Evolutionary conservation across 2,888 invertebrate genomes (phyloP), one percentile per base, ranked within the genome.

Genomic region (Agrotis clavis): DNA sequence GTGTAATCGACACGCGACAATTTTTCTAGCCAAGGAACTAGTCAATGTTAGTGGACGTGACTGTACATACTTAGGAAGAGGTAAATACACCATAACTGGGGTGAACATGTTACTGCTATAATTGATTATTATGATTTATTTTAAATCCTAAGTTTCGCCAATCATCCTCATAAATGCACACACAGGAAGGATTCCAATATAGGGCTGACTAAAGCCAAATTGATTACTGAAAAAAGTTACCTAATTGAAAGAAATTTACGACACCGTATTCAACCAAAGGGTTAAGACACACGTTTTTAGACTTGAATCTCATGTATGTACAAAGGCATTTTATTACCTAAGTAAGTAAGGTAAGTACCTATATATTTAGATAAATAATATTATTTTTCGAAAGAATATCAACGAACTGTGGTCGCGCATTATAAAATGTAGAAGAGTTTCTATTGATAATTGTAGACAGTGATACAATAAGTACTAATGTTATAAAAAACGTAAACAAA

Each of bases 111-210:
- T 13, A 25, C 25, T 54, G 21, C 25, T 19, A 63, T 50, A 62
- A 50, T 62, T 60, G 16, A 50, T 54, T 60, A 47, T 35, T 64
- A 64, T 56, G 48, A 61, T 75, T 67, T 50, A 13, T 50, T 57
- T 66, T 9, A 64, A 13, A 54, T 62, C 14, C 56, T 64, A 16
- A 59, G 19, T 21, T 48, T 57, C 54, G 30, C 66, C 56, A 72
- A 66, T 78, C 57, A 48, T 63, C 69, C 65, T 63, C 51, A 63
- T 86, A 86, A 86, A 85, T 85, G 86, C 86, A 77, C 82, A 73
- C 74, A 72, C 70, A 74, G 61, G 60, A 71, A 67, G 63, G 57
- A 67, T 59, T 71, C 21, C 25, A 59, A 66, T 47, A 51, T 21
- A 63, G 35, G 45, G 74, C 71, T 72, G 61, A 64, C 59, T 68